Evolutionary conservation across 92 coral and sea anemone species (phyloP), one percentile per base, ranked within the genome.

Genomic region (Epizoanthus illoricatus): DNA sequence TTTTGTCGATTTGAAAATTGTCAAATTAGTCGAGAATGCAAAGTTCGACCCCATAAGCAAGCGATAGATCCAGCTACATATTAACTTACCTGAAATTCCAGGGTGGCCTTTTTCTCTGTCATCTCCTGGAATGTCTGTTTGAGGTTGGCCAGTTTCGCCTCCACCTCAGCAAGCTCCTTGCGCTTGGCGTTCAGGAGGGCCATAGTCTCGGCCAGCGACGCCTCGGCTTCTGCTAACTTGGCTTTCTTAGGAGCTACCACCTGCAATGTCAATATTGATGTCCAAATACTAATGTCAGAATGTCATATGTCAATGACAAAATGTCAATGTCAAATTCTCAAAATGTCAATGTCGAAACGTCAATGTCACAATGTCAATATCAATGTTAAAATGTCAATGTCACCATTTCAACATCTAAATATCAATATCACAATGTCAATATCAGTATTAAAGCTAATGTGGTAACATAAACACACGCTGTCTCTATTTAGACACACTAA

Each of bases 211-310:
- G 98, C 98, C 36, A 97, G 88, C 0, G 99, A 97, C 67, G 80
- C 89, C 80, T 97, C 99, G 10, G 99, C 99, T 74, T 94, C 97
- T 11, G 99, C 97, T 18, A 97, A 81, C 70, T 91, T 90, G 74
- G 92, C 93, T 56, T 97, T 97, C 94, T 97, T 97, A 0, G 99
- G 99, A 1, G 99, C 99, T 23, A 97, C 99, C 62, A 97, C 97
- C 97, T 93, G 76, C 1, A 78, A 73, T 21, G 55, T 19, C 28
- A 64, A 19, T 18, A 6, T 20, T 16, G 57, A 40, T 40, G 52
- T 45, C 5, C 5, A 45, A 45, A 45, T 52, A 7, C 11, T 9
- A 3, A 13, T 52, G 56, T 52, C 55, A 0, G 2, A 52, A 52
- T 10, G 56, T 52, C 56, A 52, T 5, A 45, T 45, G 52, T 45